Percentiles rank a stretch among this genome's conserved stretches.
phyloP scores from a whole-genome alignment of 1,140 invertebrate genomes.

The Drosophila quadrilineata region DNA sequence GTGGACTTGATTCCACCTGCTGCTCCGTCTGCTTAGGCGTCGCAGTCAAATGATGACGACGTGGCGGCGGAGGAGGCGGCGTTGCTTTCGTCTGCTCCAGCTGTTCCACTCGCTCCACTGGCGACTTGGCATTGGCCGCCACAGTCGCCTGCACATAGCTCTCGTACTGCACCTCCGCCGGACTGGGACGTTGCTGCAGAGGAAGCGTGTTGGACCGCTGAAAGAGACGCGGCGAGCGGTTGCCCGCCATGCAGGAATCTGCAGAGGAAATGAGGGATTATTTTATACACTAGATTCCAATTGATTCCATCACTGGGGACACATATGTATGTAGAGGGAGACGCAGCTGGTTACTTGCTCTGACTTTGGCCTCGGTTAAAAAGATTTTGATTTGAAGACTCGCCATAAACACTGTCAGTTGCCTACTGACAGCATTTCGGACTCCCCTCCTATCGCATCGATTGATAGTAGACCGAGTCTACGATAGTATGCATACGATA shows the following conservation, averaged over 20 bases:
- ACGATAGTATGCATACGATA: slow-evolving; percentile 1
- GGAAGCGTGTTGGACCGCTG: slow-evolving; percentile 67
- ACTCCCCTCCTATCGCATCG: too few relatives aligned
- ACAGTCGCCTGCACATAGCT: slow-evolving; percentile 77
- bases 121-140: slow-evolving; percentile 77
- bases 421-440: slow-evolving; percentile 37
- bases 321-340: background rate
- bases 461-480: slow-evolving; percentile 27
- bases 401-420: slow-evolving; percentile 52
- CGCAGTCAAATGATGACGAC: slow-evolving; percentile 52
- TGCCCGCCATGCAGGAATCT: slow-evolving; percentile 76
- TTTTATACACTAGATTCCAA: background rate
- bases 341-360: slow-evolving; percentile 30
- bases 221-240: slow-evolving; percentile 65
- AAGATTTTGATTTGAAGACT: slow-evolving; percentile 72
- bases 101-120: slow-evolving; percentile 75
- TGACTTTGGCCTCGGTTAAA: slow-evolving; percentile 38
- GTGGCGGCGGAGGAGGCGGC: slow-evolving; percentile 63
- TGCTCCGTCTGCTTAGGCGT: slow-evolving; percentile 30
- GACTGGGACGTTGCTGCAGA: slow-evolving; percentile 64
- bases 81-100: slow-evolving; percentile 28
- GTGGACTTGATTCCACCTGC: slow-evolving; percentile 40
- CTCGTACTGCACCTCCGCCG: slow-evolving; percentile 75
- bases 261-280: background rate
- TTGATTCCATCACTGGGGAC: too few relatives aligned